Percentiles rank a stretch among this genome's conserved stretches.
Evolutionary conservation across 2,113 vertebrate species (phyloP).

Genomic region (Megaptera novaeangliae): DNA sequence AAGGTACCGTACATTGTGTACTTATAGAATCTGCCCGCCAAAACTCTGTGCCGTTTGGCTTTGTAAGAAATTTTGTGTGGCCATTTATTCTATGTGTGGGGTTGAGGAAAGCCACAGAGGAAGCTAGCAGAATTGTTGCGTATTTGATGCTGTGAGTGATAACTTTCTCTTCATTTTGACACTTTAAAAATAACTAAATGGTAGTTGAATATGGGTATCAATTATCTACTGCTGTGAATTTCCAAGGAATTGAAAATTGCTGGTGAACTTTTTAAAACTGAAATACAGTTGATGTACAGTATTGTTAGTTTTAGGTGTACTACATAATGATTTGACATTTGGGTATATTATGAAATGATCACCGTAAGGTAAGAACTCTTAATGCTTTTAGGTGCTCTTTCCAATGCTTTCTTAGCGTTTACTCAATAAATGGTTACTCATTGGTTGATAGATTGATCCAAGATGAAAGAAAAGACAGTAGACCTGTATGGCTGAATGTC

Average conservation of each 20-base stretch:
- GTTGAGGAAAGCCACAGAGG: conserved; percentile 69
- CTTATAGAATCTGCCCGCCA: background rate
- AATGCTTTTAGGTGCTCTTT: background rate
- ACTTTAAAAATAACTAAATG: conserved; percentile 35
- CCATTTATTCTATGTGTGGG: conserved; percentile 32
- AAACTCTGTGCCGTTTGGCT: conserved; percentile 30
- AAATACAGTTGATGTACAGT: background rate
- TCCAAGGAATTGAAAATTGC: background rate
- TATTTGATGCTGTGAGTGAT: background rate
- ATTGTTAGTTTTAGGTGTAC: background rate
- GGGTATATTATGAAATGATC: background rate
- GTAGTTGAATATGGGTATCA: background rate
- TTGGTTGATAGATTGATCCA: background rate
- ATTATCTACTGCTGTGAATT: background rate
- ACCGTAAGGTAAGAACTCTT: background rate
- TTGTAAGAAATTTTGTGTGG: conserved; percentile 56
- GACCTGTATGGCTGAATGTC: background rate
- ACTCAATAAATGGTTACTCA: background rate
- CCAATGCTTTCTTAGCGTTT: background rate
- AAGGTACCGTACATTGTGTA: background rate
- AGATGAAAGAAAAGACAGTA: background rate
- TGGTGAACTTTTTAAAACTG: background rate
- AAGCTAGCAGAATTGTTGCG: conserved; percentile 55
- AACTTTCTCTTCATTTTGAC: conserved; percentile 55
- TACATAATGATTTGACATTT: background rate